These are phyloP conservation scores for Heliothis peltigera DNA, from an alignment of 2,888 invertebrate species.

Conservation along the genomic window DNA sequence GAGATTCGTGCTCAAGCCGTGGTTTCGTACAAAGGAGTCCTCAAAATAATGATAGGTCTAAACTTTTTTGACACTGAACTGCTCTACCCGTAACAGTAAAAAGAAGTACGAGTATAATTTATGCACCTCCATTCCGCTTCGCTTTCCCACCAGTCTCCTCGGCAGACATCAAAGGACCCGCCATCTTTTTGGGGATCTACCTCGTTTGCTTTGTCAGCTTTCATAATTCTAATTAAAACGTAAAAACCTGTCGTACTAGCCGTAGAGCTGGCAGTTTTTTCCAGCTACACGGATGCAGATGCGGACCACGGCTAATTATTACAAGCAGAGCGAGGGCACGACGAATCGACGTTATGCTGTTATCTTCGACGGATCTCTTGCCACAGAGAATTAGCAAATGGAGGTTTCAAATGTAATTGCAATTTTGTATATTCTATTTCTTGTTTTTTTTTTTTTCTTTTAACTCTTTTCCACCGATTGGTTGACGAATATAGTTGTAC, in stretches of 20 bases:
- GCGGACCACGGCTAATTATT: slow-evolving; percentile 55
- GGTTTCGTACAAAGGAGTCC: too few relatives aligned
- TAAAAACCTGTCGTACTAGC: slow-evolving; percentile 17
- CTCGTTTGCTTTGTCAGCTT: neutral
- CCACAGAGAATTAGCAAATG: slow-evolving; percentile 22
- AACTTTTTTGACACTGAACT: too few relatives aligned
- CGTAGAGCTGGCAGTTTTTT: slow-evolving; percentile 40
- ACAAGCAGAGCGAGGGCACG: slow-evolving; percentile 53
- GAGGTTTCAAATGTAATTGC: slow-evolving; percentile 14
- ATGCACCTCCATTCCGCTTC: too few relatives aligned
- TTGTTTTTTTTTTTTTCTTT: too few relatives aligned
- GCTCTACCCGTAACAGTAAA: too few relatives aligned
- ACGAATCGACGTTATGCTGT: slow-evolving; percentile 51
- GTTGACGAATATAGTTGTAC: too few relatives aligned
- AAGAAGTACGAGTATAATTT: too few relatives aligned
- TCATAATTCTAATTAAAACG: slow-evolving; percentile 18
- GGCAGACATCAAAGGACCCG: neutral
- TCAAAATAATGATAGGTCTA: too few relatives aligned
- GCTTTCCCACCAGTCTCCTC: too few relatives aligned
- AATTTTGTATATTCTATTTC: too few relatives aligned
- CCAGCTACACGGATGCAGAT: slow-evolving; percentile 60
- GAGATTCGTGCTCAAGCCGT: too few relatives aligned
- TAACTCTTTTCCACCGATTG: too few relatives aligned
- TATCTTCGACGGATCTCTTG: slow-evolving; percentile 52
- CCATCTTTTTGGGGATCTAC: neutral